Evolutionary conservation across 2,888 invertebrate species (phyloP).

Genomic region (Sinodicranocentrus sp.): DNA sequence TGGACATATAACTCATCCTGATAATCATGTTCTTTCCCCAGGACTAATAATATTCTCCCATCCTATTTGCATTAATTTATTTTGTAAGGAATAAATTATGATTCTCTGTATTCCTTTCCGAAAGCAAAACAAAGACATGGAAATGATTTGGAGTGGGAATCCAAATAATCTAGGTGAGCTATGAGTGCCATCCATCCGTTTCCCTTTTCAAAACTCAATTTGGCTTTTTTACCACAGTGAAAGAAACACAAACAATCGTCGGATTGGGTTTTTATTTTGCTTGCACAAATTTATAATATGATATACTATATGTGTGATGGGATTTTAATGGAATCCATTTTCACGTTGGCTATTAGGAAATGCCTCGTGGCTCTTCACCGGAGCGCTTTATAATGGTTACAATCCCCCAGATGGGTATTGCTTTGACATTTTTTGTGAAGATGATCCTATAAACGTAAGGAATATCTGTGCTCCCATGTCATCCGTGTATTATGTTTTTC

Average conservation of each 20-base stretch:
- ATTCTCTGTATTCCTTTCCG: slow-evolving; percentile 92
- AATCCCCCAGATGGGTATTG: slow-evolving; percentile 94
- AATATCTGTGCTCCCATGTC: not conserved
- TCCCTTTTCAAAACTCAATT: not conserved
- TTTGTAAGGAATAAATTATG: too few species aligned
- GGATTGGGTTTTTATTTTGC: not conserved
- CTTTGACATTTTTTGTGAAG: slow-evolving; percentile 91
- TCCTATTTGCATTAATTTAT: slow-evolving; percentile 86
- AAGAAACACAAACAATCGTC: not conserved
- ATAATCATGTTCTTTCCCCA: too few species aligned
- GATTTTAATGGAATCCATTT: too few species aligned
- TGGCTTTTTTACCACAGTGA: not conserved
- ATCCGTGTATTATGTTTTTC: too few species aligned
- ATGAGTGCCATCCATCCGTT: too few species aligned
- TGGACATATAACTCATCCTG: too few species aligned
- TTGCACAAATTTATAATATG: not conserved
- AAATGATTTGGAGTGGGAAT: slow-evolving; percentile 90
- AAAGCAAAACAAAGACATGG: slow-evolving; percentile 82
- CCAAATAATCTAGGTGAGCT: slow-evolving; percentile 82
- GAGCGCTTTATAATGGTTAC: slow-evolving; percentile 89
- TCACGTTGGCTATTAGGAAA: slow-evolving; percentile 78
- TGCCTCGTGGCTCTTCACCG: slow-evolving; percentile 88
- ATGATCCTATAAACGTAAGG: slow-evolving; percentile 90
- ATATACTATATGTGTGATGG: not conserved
- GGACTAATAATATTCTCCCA: too few species aligned